phyloP scores from a whole-genome alignment of 1,140 invertebrate genomes.

The Cyclargus thomasi region DNA sequence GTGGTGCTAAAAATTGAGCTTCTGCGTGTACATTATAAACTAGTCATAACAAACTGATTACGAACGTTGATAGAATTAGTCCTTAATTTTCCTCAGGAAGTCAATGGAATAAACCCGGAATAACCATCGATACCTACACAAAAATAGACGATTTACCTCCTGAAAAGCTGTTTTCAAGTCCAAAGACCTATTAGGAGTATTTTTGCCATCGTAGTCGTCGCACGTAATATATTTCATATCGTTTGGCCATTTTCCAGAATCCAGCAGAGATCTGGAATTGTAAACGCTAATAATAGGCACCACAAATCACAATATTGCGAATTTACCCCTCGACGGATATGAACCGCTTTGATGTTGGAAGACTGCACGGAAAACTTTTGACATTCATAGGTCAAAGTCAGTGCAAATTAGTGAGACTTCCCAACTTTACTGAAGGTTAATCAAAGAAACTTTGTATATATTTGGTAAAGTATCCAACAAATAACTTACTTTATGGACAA shows the following conservation, averaged over 20 bases:
- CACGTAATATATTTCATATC: conserved; percentile 84
- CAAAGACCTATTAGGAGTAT: conserved; percentile 79
- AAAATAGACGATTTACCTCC: conserved; percentile 55
- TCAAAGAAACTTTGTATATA: too few species aligned
- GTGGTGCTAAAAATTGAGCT: too few species aligned
- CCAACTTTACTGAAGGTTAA: background rate
- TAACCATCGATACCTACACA: background rate
- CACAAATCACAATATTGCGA: background rate
- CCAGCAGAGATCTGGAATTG: conserved; percentile 70
- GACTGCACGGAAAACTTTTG: background rate
- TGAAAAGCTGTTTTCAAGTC: conserved; percentile 75
- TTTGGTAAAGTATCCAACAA: conserved; percentile 23
- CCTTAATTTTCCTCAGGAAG: background rate
- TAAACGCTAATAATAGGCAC: background rate
- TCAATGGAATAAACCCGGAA: background rate
- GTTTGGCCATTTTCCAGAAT: conserved; percentile 81
- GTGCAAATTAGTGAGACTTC: background rate
- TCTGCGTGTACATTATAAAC: too few species aligned
- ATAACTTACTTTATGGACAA: conserved; percentile 81
- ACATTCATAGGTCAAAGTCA: background rate
- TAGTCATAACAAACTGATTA: background rate
- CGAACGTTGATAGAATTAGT: background rate
- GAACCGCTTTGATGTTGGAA: background rate
- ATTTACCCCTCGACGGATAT: background rate
- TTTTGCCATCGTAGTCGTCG: conserved; percentile 84